These are phyloP conservation scores for Zaprionus obscuricornis DNA, from an alignment of 2,888 invertebrate genomes.

Conservation along the genomic window DNA sequence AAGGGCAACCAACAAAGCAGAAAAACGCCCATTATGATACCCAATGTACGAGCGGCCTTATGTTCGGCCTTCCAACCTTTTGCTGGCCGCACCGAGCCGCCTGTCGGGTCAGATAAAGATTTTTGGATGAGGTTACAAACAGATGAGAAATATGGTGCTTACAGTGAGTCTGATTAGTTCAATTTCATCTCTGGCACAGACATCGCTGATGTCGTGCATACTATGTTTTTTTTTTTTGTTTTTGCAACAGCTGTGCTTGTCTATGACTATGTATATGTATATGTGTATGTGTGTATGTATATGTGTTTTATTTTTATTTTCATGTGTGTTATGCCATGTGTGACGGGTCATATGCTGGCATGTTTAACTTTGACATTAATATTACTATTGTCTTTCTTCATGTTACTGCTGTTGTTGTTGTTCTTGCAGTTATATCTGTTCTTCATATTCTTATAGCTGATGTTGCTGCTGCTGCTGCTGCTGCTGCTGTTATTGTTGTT, in stretches of 20 bases:
- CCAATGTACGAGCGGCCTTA: conserved; percentile 96
- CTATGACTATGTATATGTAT: conserved; percentile 17
- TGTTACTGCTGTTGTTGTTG: conserved; percentile 5
- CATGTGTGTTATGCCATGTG: conserved; percentile 47
- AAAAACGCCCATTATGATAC: conserved; percentile 98
- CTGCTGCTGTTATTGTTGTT: conserved; percentile 6
- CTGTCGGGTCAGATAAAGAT: conserved; percentile 76
- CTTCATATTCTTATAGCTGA: conserved; percentile 56
- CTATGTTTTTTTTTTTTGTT: conserved; percentile 1
- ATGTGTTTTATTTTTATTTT: neutral
- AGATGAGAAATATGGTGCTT: no score
- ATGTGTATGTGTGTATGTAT: conserved; percentile 16
- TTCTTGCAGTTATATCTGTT: conserved; percentile 57
- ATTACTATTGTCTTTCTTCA: conserved; percentile 36
- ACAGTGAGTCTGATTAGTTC: conserved; percentile 47
- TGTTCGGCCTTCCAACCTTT: conserved; percentile 95
- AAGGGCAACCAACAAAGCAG: conserved; percentile 98
- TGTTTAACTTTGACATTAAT: conserved; percentile 70
- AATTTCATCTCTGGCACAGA: conserved; percentile 48
- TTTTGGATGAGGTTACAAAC: conserved; percentile 47
- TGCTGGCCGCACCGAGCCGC: conserved; percentile 87
- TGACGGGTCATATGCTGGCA: conserved; percentile 47
- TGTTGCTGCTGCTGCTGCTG: no score
- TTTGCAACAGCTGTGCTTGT: conserved; percentile 7
- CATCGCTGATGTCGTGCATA: neutral